Evolutionary conservation across 2,113 vertebrate genomes (phyloP).

Genomic region (Elaphurus davidianus): DNA sequence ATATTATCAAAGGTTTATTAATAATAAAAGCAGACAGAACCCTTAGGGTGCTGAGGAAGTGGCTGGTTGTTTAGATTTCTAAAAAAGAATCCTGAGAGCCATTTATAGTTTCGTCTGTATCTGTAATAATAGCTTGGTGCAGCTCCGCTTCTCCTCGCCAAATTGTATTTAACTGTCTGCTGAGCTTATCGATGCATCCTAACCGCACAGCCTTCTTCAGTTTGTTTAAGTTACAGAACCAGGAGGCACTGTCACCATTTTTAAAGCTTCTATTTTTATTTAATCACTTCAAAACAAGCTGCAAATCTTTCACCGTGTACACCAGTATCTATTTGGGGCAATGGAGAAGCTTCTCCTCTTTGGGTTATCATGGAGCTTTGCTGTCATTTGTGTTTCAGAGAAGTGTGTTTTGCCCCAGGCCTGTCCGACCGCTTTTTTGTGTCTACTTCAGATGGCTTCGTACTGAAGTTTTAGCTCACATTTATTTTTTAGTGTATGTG

Average conservation of each 20-base stretch:
- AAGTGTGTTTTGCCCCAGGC: neutral
- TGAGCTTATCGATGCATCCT: slow-evolving; percentile 10
- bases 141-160: neutral
- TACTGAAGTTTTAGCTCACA: slow-evolving; percentile 7
- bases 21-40: neutral
- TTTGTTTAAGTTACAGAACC: slow-evolving; percentile 43
- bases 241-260: neutral
- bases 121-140: slow-evolving; percentile 18
- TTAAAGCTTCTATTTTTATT: slow-evolving; percentile 57
- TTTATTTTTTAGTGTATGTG: neutral
- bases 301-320: neutral
- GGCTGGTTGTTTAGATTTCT: slow-evolving; percentile 36
- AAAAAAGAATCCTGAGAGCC: slow-evolving; percentile 10
- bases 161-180: slow-evolving; percentile 51
- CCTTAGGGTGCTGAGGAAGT: neutral
- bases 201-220: slow-evolving; percentile 34
- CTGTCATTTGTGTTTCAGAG: neutral
- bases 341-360: neutral
- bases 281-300: slow-evolving; percentile 41
- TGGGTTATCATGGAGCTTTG: neutral
- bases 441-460: neutral
- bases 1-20: neutral
- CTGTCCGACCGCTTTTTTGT: neutral
- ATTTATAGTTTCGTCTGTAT: slow-evolving; percentile 1
- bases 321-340: neutral